Evolutionary conservation across 1,140 invertebrate species (phyloP).

Genomic region (Mercenaria mercenaria): DNA sequence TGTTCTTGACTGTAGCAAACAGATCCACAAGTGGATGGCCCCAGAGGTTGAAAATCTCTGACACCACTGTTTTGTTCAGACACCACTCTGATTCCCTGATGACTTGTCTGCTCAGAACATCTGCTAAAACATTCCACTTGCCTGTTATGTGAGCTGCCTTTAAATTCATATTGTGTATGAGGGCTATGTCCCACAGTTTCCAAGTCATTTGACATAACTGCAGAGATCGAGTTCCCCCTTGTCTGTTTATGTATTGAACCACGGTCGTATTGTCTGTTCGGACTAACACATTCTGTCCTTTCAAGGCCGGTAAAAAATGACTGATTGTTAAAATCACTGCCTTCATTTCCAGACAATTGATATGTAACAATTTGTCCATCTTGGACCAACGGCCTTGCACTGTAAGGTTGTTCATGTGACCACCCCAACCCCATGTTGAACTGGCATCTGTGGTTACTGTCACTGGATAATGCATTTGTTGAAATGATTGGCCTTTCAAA

Average conservation of each 20-base stretch:
- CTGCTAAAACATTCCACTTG: conserved; percentile 14
- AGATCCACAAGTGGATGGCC: conserved; percentile 60
- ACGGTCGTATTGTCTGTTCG: conserved; percentile 57
- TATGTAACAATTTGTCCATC: too few relatives aligned
- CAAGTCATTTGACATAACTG: neutral
- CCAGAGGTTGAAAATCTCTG: conserved; percentile 40
- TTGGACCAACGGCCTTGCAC: too few relatives aligned
- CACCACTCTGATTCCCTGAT: conserved; percentile 41
- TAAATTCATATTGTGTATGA: conserved; percentile 21
- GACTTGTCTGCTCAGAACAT: conserved; percentile 1
- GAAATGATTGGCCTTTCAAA: conserved; percentile 32
- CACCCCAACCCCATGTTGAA: too few relatives aligned
- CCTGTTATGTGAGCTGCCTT: conserved; percentile 38
- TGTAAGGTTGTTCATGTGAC: too few relatives aligned
- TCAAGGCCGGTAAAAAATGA: conserved; percentile 33
- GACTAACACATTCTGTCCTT: conserved; percentile 45
- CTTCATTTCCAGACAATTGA: too few relatives aligned
- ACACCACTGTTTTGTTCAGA: conserved; percentile 37
- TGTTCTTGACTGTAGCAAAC: conserved; percentile 52
- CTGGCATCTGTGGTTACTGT: conserved; percentile 34
- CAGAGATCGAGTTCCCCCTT: conserved; percentile 24
- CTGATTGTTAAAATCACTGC: conserved; percentile 9
- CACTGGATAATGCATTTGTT: neutral
- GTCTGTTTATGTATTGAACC: conserved; percentile 41
- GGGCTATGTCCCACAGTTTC: conserved; percentile 17